Conservation (phyloP, 1,140 invertebrate genomes). For the Venturia canescens region DNA sequence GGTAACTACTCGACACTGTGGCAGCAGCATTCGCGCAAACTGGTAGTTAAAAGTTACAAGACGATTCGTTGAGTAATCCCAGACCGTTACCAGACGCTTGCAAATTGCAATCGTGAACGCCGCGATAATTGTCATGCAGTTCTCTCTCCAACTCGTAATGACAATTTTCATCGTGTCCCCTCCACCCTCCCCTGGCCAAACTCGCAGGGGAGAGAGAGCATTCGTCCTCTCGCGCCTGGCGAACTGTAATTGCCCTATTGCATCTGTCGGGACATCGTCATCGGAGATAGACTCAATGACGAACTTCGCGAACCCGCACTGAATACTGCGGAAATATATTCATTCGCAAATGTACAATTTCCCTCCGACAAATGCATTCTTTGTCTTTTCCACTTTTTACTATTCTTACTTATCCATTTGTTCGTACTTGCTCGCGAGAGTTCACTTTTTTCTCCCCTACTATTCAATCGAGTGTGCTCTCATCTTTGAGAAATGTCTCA, state of each 20-base stretch:
- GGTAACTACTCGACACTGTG: constrained; percentile 25
- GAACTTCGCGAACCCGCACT: constrained; percentile 44
- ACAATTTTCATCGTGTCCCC: constrained; percentile 75
- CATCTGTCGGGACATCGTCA: constrained; percentile 69
- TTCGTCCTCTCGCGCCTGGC: constrained; percentile 24
- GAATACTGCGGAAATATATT: not conserved
- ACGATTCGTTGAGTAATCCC: constrained; percentile 76
- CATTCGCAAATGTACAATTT: not conserved
- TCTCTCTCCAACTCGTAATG: constrained; percentile 66
- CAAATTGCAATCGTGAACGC: constrained; percentile 76
- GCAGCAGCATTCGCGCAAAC: constrained; percentile 49
- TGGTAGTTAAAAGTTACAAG: constrained; percentile 76
- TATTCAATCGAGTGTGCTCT: no score
- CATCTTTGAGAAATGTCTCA: no score
- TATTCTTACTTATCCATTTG: no score
- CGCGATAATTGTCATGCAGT: constrained; percentile 75
- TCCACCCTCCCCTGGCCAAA: constrained; percentile 64
- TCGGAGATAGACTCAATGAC: constrained; percentile 54
- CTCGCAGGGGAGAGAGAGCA: constrained; percentile 19
- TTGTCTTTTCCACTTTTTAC: no score
- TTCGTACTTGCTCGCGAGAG: no score
- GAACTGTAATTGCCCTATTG: constrained; percentile 70
- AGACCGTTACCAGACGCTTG: constrained; percentile 74
- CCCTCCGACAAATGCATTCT: not conserved
- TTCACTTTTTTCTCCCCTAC: no score